A percentile compares a stretch with the other conserved stretches of the same genome.
phyloP scores from a whole-genome alignment of 2,797 vertebrate genomes.

The Enteromius mattozi region DNA sequence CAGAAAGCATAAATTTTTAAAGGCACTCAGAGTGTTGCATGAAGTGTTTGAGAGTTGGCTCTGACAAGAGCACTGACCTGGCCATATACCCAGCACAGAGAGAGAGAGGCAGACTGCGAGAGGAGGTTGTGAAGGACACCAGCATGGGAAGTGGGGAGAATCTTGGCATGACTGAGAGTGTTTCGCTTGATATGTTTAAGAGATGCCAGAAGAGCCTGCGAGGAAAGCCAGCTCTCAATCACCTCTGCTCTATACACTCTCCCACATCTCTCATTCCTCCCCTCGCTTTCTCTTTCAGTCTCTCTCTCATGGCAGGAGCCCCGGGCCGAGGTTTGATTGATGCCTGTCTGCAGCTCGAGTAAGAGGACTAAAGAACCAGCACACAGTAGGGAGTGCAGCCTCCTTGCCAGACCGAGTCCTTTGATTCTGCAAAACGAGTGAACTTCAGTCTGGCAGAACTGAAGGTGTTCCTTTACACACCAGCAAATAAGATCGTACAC shows the following conservation, averaged over 20 bases:
- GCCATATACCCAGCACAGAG: slow-evolving; percentile 30
- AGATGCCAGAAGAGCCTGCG: slow-evolving; percentile 33
- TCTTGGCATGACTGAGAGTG: slow-evolving; percentile 33
- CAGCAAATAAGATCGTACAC: slow-evolving; percentile 46
- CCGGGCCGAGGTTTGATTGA: slow-evolving; percentile 36
- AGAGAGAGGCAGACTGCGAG: not conserved
- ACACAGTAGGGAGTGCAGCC: slow-evolving; percentile 32
- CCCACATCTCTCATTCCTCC: slow-evolving; percentile 34
- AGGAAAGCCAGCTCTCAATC: slow-evolving; percentile 36
- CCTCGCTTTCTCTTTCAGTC: slow-evolving; percentile 19
- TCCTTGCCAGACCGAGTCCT: slow-evolving; percentile 34
- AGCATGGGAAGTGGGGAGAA: slow-evolving; percentile 33
- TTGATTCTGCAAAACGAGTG: slow-evolving; percentile 31
- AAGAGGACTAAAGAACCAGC: slow-evolving; percentile 29
- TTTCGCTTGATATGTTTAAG: slow-evolving; percentile 26
- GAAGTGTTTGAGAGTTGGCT: slow-evolving; percentile 49
- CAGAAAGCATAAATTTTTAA: slow-evolving; percentile 24
- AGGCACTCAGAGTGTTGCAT: slow-evolving; percentile 27
- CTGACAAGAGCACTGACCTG: slow-evolving; percentile 12
- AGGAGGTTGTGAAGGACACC: slow-evolving; percentile 44
- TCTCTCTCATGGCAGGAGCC: slow-evolving; percentile 25
- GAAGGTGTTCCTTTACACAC: slow-evolving; percentile 14
- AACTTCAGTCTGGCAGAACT: slow-evolving; percentile 29
- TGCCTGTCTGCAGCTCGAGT: slow-evolving; percentile 44
- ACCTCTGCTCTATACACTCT: slow-evolving; percentile 19